These are phyloP conservation scores for Nomada goodeniana DNA, from an alignment of 2,888 invertebrate species.

Conservation along the genomic window DNA sequence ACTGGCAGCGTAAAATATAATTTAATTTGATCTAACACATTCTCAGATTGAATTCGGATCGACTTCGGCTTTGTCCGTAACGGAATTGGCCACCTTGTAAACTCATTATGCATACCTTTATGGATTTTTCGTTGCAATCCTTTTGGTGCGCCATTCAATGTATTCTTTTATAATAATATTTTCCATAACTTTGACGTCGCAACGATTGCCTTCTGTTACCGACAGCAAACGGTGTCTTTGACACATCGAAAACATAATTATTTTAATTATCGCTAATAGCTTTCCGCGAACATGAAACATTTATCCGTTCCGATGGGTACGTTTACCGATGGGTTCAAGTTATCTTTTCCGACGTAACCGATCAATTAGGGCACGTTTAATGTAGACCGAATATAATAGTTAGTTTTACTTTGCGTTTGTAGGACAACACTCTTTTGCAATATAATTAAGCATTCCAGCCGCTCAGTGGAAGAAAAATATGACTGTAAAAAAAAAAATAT, in stretches of 20 bases:
- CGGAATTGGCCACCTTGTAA: conserved; percentile 7
- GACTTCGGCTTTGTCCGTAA: neutral
- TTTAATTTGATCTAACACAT: too few species aligned
- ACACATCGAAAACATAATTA: conserved; percentile 52
- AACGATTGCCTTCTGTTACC: conserved; percentile 22
- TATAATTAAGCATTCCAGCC: neutral
- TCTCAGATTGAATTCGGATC: neutral
- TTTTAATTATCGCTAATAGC: conserved; percentile 39
- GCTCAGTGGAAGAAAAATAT: neutral
- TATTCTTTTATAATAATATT: conserved; percentile 31
- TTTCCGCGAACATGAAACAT: conserved; percentile 28
- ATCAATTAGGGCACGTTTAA: conserved; percentile 43
- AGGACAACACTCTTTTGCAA: neutral
- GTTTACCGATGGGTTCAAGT: conserved; percentile 9
- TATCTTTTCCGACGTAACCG: neutral
- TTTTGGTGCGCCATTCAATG: conserved; percentile 13
- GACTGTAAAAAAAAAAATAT: too few species aligned
- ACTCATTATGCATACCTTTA: neutral
- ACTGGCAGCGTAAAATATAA: too few species aligned
- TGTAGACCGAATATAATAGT: conserved; percentile 30
- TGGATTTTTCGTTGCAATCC: conserved; percentile 1
- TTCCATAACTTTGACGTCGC: conserved; percentile 41
- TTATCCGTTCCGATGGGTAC: conserved; percentile 25
- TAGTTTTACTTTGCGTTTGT: conserved; percentile 23
- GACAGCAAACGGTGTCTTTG: conserved; percentile 46